Evolutionary conservation across 2,797 vertebrate genomes (phyloP), one percentile per base, ranked within the genome.

Genomic region (Sebastes wilsoni): DNA sequence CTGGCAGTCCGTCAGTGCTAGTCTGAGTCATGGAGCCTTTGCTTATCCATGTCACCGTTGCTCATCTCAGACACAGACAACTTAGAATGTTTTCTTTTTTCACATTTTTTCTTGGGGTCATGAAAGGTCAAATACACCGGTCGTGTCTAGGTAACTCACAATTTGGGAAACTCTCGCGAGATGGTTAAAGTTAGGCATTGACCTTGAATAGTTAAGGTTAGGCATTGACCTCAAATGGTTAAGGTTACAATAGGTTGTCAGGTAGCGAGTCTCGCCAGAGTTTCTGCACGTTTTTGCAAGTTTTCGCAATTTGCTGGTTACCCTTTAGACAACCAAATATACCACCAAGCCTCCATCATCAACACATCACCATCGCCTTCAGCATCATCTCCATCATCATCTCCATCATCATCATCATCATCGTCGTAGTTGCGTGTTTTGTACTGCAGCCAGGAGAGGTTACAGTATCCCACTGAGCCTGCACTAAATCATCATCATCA

Each of bases 401-500:
- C 38, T 28, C 27, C 38, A 16, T 34, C 34, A 34, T 16, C 42
- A 76, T 79, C 38, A 42, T 46, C 42, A n/a, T 6, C 30, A 77
- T 80, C 52, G 77, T 78, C 56, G 23, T 34, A 38, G 69, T 34
- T 75, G 46, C 8, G 34, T 76, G 71, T 82, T 89, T 74, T 79
- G 75, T 28, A 28, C 62, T 65, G 32, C 61, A 79, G 72, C 73
- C 79, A 89, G 79, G 23, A 74, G 81, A 84, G 79, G 75, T 83
- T 70, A 83, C 61, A 69, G 68, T 67, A 74, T 74, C 86, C 60
- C 59, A 25, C 56, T 28, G 27, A 81, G 49, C 22, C 61, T 30
- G 65, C 67, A 76, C 55, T 87, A 83, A 79, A 92, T 90, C 82
- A 86, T 89, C 85, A 88, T 90, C 85, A 88, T 90, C 72, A 36